Percentiles rank a stretch among this genome's conserved stretches.
Conservation (phyloP, 2,888 invertebrate species). For the Ichneumoninae sp. region DNA sequence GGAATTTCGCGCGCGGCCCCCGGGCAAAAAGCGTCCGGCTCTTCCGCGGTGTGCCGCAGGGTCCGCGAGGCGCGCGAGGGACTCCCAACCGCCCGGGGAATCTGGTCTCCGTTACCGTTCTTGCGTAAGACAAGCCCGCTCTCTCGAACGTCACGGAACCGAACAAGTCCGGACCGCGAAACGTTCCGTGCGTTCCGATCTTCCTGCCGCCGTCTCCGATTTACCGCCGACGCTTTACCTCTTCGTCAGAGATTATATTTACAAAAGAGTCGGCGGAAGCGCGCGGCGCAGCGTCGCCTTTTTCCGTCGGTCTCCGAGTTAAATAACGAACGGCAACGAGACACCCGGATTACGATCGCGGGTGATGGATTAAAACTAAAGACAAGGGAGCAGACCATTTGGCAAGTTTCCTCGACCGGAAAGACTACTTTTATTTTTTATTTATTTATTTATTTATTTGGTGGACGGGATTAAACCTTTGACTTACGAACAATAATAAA, state of each 20-base stretch:
- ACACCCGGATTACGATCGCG: background rate
- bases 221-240: background rate
- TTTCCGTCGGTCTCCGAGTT: background rate
- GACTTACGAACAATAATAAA: no score
- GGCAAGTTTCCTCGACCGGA: background rate
- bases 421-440: background rate
- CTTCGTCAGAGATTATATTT: constrained; percentile 7
- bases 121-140: constrained; percentile 62
- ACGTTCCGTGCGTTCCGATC: constrained; percentile 11
- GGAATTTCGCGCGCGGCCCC: constrained; percentile 15
- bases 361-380: constrained; percentile 21
- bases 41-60: constrained; percentile 36
- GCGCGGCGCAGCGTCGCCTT: constrained; percentile 4
- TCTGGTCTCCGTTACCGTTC: constrained; percentile 68
- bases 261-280: constrained; percentile 14
- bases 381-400: background rate
- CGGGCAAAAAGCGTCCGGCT: constrained; percentile 50
- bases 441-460: background rate
- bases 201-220: constrained; percentile 3
- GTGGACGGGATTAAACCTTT: no score
- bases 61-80: constrained; percentile 14
- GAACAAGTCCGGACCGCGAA: constrained; percentile 22
- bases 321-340: constrained; percentile 6
- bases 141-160: constrained; percentile 22
- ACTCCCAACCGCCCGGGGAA: constrained; percentile 62